These are phyloP conservation scores for Chelmon rostratus DNA, from an alignment of 2,797 vertebrate genomes.

Conservation along the genomic window DNA sequence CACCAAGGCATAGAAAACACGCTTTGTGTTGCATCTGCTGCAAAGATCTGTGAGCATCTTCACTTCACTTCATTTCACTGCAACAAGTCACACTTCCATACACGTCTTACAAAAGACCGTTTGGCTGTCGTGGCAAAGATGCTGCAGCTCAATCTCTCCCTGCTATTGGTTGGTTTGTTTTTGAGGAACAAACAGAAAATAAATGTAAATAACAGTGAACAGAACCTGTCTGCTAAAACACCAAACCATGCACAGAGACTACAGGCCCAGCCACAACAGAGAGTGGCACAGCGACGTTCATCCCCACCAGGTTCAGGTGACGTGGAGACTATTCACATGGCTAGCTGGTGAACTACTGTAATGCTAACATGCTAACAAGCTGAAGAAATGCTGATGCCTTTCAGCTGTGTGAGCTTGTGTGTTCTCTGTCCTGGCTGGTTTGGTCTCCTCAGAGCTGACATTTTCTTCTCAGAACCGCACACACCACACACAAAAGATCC, in stretches of 20 bases:
- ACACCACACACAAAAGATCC: no score
- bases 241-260: neutral
- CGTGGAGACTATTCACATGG: neutral
- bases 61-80: neutral
- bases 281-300: no score
- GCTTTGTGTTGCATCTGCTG: neutral
- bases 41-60: neutral
- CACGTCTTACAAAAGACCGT: no score
- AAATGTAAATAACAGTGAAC: neutral
- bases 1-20: slow-evolving; percentile 2
- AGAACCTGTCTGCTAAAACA: neutral
- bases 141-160: neutral
- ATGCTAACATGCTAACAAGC: no score
- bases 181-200: neutral
- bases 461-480: no score
- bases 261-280: neutral
- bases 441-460: no score
- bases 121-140: neutral
- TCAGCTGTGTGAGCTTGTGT: no score
- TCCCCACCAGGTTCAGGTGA: neutral
- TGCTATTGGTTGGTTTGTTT: neutral
- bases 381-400: no score
- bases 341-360: no score
- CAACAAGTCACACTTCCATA: no score
- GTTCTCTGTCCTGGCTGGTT: no score